phyloP scores from a whole-genome alignment of 2,797 vertebrate species.

The Halcyon badia region DNA sequence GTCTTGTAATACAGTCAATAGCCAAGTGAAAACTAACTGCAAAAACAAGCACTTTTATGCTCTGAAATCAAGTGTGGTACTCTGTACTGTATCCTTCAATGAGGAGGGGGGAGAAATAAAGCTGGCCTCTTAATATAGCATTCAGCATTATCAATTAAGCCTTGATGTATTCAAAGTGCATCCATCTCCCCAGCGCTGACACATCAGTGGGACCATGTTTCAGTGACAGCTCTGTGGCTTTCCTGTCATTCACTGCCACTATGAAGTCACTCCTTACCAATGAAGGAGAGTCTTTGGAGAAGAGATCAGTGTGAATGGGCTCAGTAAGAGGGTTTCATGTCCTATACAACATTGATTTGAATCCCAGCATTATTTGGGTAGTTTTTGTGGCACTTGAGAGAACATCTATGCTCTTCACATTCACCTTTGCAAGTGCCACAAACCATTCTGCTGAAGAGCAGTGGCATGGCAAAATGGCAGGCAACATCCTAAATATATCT shows the following conservation, averaged over 20 bases:
- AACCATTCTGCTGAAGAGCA: neutral
- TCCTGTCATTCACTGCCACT: neutral
- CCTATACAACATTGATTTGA: fast-evolving
- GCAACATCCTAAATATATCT: neutral
- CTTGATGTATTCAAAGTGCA: neutral
- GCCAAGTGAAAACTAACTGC: neutral
- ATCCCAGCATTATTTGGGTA: neutral
- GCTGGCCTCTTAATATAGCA: neutral
- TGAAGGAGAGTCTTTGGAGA: neutral
- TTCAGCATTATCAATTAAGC: neutral
- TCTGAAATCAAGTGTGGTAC: neutral
- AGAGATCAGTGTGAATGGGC: neutral
- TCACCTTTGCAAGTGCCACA: neutral
- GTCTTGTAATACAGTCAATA: neutral
- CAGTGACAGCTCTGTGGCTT: neutral
- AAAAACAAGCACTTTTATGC: neutral
- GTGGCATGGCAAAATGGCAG: neutral
- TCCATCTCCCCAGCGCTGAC: neutral
- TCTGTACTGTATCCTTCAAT: neutral
- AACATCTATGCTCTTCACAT: neutral
- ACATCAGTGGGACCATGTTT: fast-evolving
- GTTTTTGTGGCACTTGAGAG: neutral
- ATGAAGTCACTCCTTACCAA: neutral
- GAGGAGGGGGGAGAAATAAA: neutral
- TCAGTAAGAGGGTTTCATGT: neutral